Evolutionary conservation across 1,140 invertebrate species (phyloP).

Genomic region (Elysia chlorotica): DNA sequence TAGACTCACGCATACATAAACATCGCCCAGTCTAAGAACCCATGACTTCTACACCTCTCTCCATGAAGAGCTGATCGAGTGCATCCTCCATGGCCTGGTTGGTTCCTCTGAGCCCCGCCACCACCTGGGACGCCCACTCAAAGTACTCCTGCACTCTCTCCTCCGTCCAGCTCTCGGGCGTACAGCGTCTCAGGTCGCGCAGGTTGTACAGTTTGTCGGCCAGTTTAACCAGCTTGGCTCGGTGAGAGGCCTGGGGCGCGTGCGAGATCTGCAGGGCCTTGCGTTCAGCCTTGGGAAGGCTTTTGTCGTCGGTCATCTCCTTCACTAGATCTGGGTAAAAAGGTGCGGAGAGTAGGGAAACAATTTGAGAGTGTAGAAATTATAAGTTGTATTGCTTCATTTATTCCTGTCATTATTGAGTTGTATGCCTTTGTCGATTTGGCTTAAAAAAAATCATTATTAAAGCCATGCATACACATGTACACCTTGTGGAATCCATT

Average conservation of each 20-base stretch:
- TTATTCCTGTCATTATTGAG: no score
- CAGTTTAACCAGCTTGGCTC: constrained; percentile 82
- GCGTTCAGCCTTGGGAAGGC: constrained; percentile 69
- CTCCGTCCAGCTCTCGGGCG: constrained; percentile 72
- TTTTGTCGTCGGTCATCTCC: constrained; percentile 77
- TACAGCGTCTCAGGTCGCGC: constrained; percentile 71
- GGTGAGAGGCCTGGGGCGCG: constrained; percentile 65
- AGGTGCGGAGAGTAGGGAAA: no score
- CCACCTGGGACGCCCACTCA: constrained; percentile 75
- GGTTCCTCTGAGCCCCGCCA: constrained; percentile 72
- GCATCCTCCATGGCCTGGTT: constrained; percentile 70
- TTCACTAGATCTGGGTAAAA: constrained; percentile 51
- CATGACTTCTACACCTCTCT: background rate
- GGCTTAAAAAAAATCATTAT: no score
- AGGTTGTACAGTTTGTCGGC: constrained; percentile 89
- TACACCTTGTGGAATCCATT: no score
- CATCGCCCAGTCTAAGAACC: background rate
- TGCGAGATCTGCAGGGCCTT: constrained; percentile 76
- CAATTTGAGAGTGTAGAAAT: no score
- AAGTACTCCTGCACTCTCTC: constrained; percentile 72
- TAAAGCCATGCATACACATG: no score
- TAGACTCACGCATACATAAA: no score
- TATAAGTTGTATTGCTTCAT: no score
- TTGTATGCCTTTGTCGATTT: no score
- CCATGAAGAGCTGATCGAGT: constrained; percentile 68